Evolutionary conservation across 2,888 invertebrate species (phyloP), one percentile per base, ranked within the genome.

Genomic region (Lasioglossum oenotherae): DNA sequence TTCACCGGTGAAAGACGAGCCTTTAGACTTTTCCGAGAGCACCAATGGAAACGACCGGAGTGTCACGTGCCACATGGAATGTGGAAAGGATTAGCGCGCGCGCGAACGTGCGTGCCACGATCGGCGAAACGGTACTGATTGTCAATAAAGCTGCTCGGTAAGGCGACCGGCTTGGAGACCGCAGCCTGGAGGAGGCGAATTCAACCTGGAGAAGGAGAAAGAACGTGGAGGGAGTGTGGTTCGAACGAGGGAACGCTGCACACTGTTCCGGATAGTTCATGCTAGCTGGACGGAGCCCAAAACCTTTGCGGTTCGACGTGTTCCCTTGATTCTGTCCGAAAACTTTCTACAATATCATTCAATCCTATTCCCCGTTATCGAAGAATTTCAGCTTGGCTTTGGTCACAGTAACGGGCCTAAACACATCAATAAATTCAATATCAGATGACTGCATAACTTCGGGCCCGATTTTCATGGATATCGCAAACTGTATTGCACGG

Each of bases 141-240:
- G 89, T 91, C 88, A 88, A 91, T 90, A 88, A 91, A 84, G 83
- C n/a, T 77, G 79, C 82, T 83, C 86, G 79, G 89, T 86, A 86
- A 86, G 80, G 85, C 86, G 79, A 84, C 80, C 89, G 79, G 83
- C 83, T 83, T 73, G 57, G 76, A 60, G 82, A 69, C 80, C 78
- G 79, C 75, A 85, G 82, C 85, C 88, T 87, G 86, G 86, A 91
- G 88, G 85, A 80, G 82, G 81, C 69, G 78, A 83, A 16, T 53
- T n/a, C 19, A 73, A 75, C 4, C 67, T 78, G 86, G 89, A 85
- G 86, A 83, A 84, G 89, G 85, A 85, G 87, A 78, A 81, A 64
- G 72, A 81, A 80, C 75, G 73, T 74, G 88, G 86, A 85, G 81
- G 89, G 89, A 91, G 90, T 79, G 76, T 82, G 75, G 82, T 82